These are phyloP conservation scores for Montipora efflorescens DNA, from an alignment of 64 coral and sea anemone genomes.

Conservation along the genomic window DNA sequence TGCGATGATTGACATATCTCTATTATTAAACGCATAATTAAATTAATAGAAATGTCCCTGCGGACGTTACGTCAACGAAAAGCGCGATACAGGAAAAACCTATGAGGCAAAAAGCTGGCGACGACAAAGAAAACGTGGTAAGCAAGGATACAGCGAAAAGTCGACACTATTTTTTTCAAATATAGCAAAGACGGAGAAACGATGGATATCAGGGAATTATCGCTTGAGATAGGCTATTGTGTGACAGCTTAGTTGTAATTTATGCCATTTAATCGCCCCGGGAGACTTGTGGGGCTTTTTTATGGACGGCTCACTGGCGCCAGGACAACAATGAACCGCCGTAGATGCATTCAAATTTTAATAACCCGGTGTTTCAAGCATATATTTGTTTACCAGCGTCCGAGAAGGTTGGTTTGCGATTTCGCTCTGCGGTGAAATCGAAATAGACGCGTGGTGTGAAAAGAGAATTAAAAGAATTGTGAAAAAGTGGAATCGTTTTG, in stretches of 20 bases:
- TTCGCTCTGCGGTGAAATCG: neutral
- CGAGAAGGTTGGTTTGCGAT: neutral
- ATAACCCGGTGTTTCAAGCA: conserved; percentile 77
- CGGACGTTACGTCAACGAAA: conserved; percentile 80
- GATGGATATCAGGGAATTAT: conserved; percentile 44
- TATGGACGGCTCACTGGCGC: conserved; percentile 81
- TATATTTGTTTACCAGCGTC: conserved; percentile 78
- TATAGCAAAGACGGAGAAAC: neutral
- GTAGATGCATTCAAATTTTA: conserved; percentile 96
- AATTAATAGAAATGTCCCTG: conserved; percentile 94
- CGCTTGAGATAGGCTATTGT: conserved; percentile 51
- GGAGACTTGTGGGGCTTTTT: conserved; percentile 73
- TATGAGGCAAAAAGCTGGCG: neutral
- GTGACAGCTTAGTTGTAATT: conserved; percentile 70
- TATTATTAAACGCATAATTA: conserved; percentile 97
- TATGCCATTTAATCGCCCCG: conserved; percentile 85
- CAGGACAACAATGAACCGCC: conserved; percentile 72
- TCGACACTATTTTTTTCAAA: neutral
- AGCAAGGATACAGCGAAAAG: neutral
- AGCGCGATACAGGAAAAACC: neutral
- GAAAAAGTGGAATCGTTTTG: neutral
- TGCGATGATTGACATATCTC: conserved; percentile 86
- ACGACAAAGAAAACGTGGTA: neutral
- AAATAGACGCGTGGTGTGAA: neutral
- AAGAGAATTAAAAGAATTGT: neutral